Percentiles rank a stretch among this genome's conserved stretches.
These are phyloP conservation scores for Pelobates cultripes DNA, from an alignment of 2,797 vertebrate genomes.

Conservation along the genomic window DNA sequence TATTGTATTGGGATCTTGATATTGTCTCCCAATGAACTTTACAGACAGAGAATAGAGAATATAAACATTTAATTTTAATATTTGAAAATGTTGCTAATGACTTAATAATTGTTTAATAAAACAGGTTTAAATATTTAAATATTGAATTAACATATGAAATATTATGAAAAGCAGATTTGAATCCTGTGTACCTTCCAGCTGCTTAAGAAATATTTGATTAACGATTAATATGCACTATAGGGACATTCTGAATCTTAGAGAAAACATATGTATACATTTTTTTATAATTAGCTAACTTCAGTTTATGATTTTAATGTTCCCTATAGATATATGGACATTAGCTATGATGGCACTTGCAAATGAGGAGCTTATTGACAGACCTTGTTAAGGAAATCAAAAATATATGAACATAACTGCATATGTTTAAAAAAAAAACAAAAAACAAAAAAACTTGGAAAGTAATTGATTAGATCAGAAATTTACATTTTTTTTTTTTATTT, in stretches of 20 bases:
- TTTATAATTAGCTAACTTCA: background rate
- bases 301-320: background rate
- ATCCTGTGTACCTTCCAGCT: background rate
- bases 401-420: no score
- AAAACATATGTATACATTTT: slow-evolving; percentile 3
- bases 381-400: no score
- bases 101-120: background rate
- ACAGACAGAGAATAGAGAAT: background rate
- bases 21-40: slow-evolving; percentile 4
- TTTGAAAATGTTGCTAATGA: background rate
- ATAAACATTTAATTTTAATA: background rate
- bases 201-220: background rate
- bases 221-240: background rate
- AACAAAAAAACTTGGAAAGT: no score
- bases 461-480: no score
- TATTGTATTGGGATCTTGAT: background rate
- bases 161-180: background rate
- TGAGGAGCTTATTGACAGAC: no score
- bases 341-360: no score
- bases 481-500: no score
- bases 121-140: background rate
- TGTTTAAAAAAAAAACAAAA: no score
- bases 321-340: no score
- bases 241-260: background rate
- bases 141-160: background rate